phyloP scores from a whole-genome alignment of 2,888 invertebrate genomes.

The Anthrax anthrax region DNA sequence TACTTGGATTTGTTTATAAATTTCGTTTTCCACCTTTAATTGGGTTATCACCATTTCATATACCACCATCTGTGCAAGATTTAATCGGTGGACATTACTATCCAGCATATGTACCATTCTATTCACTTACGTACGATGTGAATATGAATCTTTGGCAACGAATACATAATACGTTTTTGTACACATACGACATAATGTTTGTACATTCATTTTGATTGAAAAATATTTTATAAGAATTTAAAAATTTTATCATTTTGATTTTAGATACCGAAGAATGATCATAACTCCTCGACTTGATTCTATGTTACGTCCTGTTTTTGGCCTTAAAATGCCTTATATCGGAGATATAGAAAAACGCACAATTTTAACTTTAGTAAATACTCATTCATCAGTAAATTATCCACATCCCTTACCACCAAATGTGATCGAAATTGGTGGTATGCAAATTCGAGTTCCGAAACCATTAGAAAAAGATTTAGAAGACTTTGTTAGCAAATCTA shows the following conservation, averaged over 20 bases:
- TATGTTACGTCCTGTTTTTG: slow-evolving; percentile 13
- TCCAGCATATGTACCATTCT: slow-evolving; percentile 18
- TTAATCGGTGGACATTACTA: slow-evolving; percentile 19
- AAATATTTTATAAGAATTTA: too few species aligned
- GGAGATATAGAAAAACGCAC: slow-evolving; percentile 16
- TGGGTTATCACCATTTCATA: slow-evolving; percentile 19
- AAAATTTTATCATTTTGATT: too few species aligned
- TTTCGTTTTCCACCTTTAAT: slow-evolving; percentile 25
- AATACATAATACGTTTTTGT: slow-evolving; percentile 16
- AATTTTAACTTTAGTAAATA: slow-evolving; percentile 21
- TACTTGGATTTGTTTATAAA: slow-evolving; percentile 22
- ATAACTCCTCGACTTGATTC: slow-evolving; percentile 15
- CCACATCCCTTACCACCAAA: slow-evolving; percentile 26
- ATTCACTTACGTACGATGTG: slow-evolving; percentile 11
- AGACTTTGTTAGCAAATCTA: slow-evolving; percentile 19
- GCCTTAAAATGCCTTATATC: slow-evolving; percentile 12
- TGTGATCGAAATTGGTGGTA: slow-evolving; percentile 28
- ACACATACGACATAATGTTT: slow-evolving; percentile 14
- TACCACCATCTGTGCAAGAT: slow-evolving; percentile 15
- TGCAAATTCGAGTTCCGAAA: slow-evolving; percentile 23
- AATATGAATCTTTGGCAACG: slow-evolving; percentile 20
- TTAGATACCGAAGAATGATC: slow-evolving; percentile 14
- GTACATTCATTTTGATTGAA: too few species aligned
- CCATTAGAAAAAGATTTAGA: slow-evolving; percentile 19
- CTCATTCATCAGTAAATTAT: slow-evolving; percentile 23